A percentile compares a stretch with the other conserved stretches of the same genome.
phyloP scores from a whole-genome alignment of 2,113 vertebrate species.

The Rhinopomastus cyanomelas region DNA sequence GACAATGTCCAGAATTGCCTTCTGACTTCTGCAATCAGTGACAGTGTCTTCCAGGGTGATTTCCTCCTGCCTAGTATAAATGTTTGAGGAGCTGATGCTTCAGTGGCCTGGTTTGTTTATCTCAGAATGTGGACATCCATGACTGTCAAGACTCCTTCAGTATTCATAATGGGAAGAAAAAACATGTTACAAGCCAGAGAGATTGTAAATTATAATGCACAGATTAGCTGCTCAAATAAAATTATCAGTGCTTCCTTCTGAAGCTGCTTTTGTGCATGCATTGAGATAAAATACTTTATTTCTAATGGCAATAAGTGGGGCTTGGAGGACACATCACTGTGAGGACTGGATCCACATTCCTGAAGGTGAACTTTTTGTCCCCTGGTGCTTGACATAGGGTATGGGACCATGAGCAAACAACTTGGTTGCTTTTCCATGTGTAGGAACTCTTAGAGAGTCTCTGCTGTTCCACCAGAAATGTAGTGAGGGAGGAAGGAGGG shows the following conservation, averaged over 20 bases:
- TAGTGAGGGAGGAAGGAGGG: neutral
- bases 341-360: neutral
- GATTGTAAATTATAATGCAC: neutral
- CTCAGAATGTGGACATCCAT: neutral
- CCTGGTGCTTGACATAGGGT: neutral
- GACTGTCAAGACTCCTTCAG: neutral
- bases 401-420: neutral
- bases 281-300: neutral
- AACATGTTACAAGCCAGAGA: neutral
- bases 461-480: neutral
- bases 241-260: neutral
- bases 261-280: neutral
- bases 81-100: neutral
- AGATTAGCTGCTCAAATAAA: neutral
- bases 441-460: neutral
- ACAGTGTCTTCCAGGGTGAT: neutral
- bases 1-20: neutral
- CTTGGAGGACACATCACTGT: fast-evolving
- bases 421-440: neutral
- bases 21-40: neutral
- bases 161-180: neutral
- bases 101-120: neutral
- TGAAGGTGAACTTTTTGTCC: neutral
- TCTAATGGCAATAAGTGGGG: neutral
- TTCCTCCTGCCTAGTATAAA: neutral